Evolutionary conservation across 2,888 invertebrate species (phyloP).

Genomic region (Dascillus cervinus): DNA sequence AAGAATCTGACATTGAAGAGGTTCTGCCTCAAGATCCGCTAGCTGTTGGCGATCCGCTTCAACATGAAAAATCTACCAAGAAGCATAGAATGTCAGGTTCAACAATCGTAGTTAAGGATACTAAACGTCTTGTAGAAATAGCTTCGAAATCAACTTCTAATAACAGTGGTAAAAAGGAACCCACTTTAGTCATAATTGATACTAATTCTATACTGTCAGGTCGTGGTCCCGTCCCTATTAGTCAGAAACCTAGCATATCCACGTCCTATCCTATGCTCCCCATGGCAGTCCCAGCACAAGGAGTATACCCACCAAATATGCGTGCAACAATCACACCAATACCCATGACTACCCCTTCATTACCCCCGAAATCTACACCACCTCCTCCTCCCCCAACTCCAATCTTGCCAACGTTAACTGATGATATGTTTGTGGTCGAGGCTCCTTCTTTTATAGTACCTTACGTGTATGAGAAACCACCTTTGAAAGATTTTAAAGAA

Average conservation of each 20-base stretch:
- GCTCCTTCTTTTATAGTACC: constrained; percentile 91
- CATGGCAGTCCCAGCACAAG: constrained; percentile 51
- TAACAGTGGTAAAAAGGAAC: constrained; percentile 56
- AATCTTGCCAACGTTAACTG: constrained; percentile 75
- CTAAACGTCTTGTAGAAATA: constrained; percentile 62
- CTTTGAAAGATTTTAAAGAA: constrained; percentile 67
- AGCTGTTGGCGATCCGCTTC: constrained; percentile 37
- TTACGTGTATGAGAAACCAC: constrained; percentile 87
- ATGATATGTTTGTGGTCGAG: constrained; percentile 89
- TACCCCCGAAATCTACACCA: constrained; percentile 25
- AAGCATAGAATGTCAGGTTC: constrained; percentile 14
- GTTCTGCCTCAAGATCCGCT: constrained; percentile 53
- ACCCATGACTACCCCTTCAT: constrained; percentile 38
- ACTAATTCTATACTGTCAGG: constrained; percentile 64
- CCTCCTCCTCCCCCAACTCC: constrained; percentile 41
- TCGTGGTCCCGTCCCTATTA: constrained; percentile 50
- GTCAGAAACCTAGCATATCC: constrained; percentile 34
- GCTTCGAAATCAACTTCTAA: constrained; percentile 51
- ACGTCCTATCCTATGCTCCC: constrained; percentile 44
- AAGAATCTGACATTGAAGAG: constrained; percentile 59
- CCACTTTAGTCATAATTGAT: constrained; percentile 71
- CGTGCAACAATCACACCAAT: constrained; percentile 51
- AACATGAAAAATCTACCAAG: constrained; percentile 5
- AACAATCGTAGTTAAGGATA: constrained; percentile 62
- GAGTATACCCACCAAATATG: constrained; percentile 56